Base-by-base conservation (phyloP, 2,797 vertebrate species). In the Danio albolineatus region DNA sequence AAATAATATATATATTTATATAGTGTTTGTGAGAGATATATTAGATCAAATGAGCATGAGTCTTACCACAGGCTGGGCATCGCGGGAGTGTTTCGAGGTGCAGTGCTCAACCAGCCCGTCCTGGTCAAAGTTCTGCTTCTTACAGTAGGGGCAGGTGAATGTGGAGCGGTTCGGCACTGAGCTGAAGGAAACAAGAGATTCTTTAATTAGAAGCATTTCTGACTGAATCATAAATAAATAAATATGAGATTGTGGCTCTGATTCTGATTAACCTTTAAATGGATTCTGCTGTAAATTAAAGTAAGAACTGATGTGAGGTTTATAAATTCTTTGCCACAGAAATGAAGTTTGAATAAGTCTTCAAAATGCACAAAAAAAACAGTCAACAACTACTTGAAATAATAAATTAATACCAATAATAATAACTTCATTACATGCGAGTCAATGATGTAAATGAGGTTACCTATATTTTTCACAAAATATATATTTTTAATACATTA, bases 71-170 rank as follows among this genome's bases (percentile, higher is more conserved):
- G 95, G 95, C 81, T 95, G 96, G 65, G 95, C 87, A 73, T 99
- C 98, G 48, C 91, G 93, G 88, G 93, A 91, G 81, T 99, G 98
- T 76, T 92, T 90, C 17, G 94, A 87, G 83, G 93, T 98, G 93
- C 98, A 99, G 88, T 99, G 98, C 69, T 99, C 97, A 70, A 98
- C 95, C 77, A 99, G 93, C 41, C 98, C 95, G 44, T 98, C 97
- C 86, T 99, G 98, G 71, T 98, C 98, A 16, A 99, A 94, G 93
- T 99, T 99, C 90, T 93, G 96, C 91, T 95, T 95, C 54, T 87
- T 94, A 88, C 98, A 99, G 84, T 97, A 99, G 0, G 98, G 98
- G 83, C 98, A 99, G 74, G 95, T 94, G 87, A 99, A 99, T 6
- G 98, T 99, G 78, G 95, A 97, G 13, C 98, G 96, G 83, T 99